phyloP scores from a whole-genome alignment of 1,140 invertebrate species.

The Drusus annulatus region DNA sequence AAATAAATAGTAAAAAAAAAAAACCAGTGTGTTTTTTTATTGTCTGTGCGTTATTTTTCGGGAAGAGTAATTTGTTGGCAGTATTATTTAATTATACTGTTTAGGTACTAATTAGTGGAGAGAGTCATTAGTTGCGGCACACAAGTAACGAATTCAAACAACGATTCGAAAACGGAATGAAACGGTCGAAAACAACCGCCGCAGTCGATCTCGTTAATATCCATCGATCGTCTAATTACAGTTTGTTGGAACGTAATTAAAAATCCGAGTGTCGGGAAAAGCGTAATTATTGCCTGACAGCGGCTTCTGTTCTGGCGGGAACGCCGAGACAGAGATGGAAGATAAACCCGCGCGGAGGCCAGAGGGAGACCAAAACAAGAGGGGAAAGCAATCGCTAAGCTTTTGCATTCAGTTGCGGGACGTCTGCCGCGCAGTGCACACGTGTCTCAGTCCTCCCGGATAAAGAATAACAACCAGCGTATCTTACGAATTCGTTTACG shows the following conservation, averaged over 20 bases:
- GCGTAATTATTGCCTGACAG: slow-evolving; percentile 54
- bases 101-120: too few species aligned
- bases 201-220: slow-evolving; percentile 52
- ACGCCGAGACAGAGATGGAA: slow-evolving; percentile 23
- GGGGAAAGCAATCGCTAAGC: slow-evolving; percentile 39
- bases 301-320: slow-evolving; percentile 46
- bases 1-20: too few species aligned
- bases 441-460: slow-evolving; percentile 19
- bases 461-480: not conserved
- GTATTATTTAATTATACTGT: too few species aligned
- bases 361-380: not conserved
- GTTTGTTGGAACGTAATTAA: slow-evolving; percentile 55
- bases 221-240: slow-evolving; percentile 53
- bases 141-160: not conserved
- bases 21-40: too few species aligned
- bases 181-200: slow-evolving; percentile 17
- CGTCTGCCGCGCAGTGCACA: slow-evolving; percentile 39
- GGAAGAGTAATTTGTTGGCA: too few species aligned
- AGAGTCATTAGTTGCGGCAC: too few species aligned
- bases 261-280: slow-evolving; percentile 57
- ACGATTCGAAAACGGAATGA: slow-evolving; percentile 9
- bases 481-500: not conserved
- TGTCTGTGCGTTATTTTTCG: too few species aligned
- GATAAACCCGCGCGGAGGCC: not conserved
- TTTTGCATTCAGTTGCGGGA: slow-evolving; percentile 50